Conservation (phyloP, 53 echinoderm and acorn worm species). For the Actinopyga echinites region DNA sequence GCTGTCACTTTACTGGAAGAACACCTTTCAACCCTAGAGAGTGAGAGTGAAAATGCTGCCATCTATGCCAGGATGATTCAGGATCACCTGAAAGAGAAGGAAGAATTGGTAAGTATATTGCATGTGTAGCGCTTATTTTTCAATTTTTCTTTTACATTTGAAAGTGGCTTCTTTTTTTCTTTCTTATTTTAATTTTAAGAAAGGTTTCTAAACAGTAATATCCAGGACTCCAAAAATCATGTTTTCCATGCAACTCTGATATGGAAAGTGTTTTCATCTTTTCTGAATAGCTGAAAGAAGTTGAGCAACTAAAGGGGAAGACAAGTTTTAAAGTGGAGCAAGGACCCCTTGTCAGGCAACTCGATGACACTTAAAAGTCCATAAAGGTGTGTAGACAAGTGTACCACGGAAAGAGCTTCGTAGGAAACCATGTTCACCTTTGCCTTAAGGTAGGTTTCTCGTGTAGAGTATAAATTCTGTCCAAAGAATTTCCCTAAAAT, state of each 20-base stretch:
- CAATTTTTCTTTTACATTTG: too few relatives aligned
- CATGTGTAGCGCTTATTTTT: too few relatives aligned
- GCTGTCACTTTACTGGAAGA: background rate
- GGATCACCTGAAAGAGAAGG: background rate
- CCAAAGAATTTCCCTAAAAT: too few relatives aligned
- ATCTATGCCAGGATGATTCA: background rate
- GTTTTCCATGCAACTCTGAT: background rate
- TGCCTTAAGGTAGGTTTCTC: conserved; percentile 35
- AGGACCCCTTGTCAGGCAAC: conserved; percentile 28
- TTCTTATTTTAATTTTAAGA: too few relatives aligned
- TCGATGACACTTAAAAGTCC: conserved; percentile 22
- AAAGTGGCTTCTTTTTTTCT: too few relatives aligned
- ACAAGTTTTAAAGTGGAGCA: conserved; percentile 8
- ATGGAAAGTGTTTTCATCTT: background rate
- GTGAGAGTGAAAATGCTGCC: background rate
- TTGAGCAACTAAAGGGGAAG: background rate
- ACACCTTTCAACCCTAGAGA: background rate
- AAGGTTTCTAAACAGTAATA: too few relatives aligned
- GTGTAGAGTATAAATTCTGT: background rate
- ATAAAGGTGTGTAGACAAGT: conserved; percentile 43
- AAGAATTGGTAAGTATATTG: too few relatives aligned
- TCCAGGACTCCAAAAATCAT: background rate
- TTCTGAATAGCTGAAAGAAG: background rate
- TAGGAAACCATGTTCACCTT: conserved; percentile 49
- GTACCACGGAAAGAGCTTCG: conserved; percentile 49